These are phyloP conservation scores for Zonotrichia leucophrys DNA, from an alignment of 2,113 vertebrate species.

Conservation along the genomic window DNA sequence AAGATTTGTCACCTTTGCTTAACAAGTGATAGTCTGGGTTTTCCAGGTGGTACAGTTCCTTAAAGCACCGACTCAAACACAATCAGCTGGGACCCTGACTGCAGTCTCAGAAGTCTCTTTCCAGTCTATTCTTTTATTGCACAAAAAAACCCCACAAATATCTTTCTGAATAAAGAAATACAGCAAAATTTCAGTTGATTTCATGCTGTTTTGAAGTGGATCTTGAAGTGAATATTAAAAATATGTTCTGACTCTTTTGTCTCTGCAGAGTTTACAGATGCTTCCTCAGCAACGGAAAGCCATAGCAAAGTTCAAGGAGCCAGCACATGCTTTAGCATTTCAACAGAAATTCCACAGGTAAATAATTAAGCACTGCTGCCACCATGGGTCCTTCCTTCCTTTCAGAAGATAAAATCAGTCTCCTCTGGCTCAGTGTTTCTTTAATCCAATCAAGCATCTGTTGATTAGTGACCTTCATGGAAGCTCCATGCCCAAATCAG, in stretches of 20 bases:
- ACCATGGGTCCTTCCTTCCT: background rate
- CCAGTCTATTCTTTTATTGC: background rate
- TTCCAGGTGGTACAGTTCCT: background rate
- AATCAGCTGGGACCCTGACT: background rate
- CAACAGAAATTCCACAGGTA: slow-evolving; percentile 98
- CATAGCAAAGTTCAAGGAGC: slow-evolving; percentile 89
- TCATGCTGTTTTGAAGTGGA: background rate
- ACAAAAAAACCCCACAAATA: background rate
- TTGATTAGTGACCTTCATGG: background rate
- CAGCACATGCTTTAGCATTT: slow-evolving; percentile 89
- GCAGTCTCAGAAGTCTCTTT: background rate
- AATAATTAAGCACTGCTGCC: background rate
- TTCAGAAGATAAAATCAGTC: slow-evolving; percentile 15
- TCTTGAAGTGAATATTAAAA: background rate
- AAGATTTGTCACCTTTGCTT: background rate
- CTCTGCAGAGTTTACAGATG: slow-evolving; percentile 90
- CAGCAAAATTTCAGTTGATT: rapidly evolving
- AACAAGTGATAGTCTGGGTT: background rate
- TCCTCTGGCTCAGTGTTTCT: background rate
- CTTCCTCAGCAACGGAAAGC: slow-evolving; percentile 95
- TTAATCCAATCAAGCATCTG: background rate
- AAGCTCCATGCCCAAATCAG: background rate
- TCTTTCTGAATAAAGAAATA: background rate
- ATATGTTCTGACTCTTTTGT: background rate
- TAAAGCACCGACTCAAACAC: background rate